These are phyloP conservation scores for Coecobrya sp. DNA, from an alignment of 2,888 invertebrate genomes.

Conservation along the genomic window DNA sequence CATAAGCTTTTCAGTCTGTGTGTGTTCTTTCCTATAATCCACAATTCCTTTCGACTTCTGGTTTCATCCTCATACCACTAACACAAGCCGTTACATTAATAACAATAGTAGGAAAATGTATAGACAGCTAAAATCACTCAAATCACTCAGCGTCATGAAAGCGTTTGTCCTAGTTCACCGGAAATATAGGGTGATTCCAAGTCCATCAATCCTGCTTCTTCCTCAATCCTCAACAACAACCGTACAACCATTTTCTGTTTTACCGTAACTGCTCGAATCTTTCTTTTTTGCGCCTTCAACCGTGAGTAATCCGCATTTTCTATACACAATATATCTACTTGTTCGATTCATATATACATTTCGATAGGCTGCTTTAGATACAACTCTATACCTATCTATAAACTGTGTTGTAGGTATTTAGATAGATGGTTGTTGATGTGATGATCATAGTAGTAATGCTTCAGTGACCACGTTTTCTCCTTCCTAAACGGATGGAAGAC, in stretches of 20 bases:
- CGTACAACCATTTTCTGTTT: constrained; percentile 42
- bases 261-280: constrained; percentile 49
- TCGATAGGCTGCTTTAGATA: no score
- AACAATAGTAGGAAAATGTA: constrained; percentile 53
- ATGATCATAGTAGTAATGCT: constrained; percentile 63
- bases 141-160: constrained; percentile 79
- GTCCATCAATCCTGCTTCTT: constrained; percentile 85
- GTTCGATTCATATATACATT: not conserved
- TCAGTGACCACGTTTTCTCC: constrained; percentile 62
- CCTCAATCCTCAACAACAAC: constrained; percentile 29
- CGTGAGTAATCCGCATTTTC: constrained; percentile 37
- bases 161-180: constrained; percentile 86
- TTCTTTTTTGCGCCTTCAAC: constrained; percentile 44
- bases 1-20: constrained; percentile 19
- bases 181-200: constrained; percentile 85
- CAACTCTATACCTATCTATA: not conserved
- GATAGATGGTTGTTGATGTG: constrained; percentile 32
- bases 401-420: not conserved
- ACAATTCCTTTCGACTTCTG: not conserved
- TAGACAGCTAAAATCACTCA: constrained; percentile 78
- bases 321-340: not conserved
- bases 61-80: not conserved
- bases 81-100: constrained; percentile 23
- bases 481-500: constrained; percentile 75
- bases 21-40: not conserved